Percentiles rank a stretch among this genome's conserved stretches.
phyloP scores from a whole-genome alignment of 2,888 invertebrate species.

The Hesperia comma region DNA sequence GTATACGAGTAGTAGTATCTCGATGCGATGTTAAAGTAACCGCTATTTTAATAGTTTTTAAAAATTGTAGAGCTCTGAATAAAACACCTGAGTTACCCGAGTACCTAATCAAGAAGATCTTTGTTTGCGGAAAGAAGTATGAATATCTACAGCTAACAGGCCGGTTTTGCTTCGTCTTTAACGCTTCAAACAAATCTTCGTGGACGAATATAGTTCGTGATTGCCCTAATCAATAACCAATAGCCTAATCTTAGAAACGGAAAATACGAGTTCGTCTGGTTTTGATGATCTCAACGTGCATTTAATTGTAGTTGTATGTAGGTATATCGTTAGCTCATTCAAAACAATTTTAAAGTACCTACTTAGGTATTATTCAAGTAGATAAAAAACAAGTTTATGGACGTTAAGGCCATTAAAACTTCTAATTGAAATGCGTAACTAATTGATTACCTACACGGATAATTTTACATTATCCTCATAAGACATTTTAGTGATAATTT shows the following conservation, averaged over 20 bases:
- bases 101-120: not conserved
- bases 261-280: not conserved
- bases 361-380: not conserved
- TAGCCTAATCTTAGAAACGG: not conserved
- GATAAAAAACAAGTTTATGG: not conserved
- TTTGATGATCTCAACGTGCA: conserved; percentile 18
- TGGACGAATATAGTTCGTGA: conserved; percentile 8
- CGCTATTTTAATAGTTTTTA: no score
- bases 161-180: not conserved
- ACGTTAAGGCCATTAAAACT: not conserved
- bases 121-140: not conserved
- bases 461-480: not conserved
- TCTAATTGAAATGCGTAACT: not conserved
- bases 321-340: not conserved
- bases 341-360: not conserved
- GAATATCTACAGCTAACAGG: not conserved
- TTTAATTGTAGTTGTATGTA: not conserved
- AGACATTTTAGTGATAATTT: not conserved
- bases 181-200: not conserved
- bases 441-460: not conserved
- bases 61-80: no score
- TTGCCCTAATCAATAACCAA: not conserved
- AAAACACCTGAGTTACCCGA: no score
- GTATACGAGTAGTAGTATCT: no score
- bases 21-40: no score